Evolutionary conservation across 2,888 invertebrate genomes (phyloP), one percentile per base, ranked within the genome.

Genomic region (Norana najaformis): DNA sequence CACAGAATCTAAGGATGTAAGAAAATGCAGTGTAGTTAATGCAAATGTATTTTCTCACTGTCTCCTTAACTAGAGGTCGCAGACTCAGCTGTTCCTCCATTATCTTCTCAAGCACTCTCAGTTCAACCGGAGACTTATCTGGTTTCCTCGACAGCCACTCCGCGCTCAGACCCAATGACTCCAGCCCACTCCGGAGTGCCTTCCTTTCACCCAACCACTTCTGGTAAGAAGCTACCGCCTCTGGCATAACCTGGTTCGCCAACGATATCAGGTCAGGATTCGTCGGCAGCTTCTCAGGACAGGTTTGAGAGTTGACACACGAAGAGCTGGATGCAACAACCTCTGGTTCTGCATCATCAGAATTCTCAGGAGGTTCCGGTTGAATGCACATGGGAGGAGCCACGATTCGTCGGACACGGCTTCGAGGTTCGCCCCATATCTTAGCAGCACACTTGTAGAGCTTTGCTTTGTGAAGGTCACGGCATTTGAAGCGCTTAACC

Each of bases 401-500:
- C 53, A 93, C 90, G 90, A 94, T 93, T 0, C 93, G 92, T 88
- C 94, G 92, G 89, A 93, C 94, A 36, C 94, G 91, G 90, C 93
- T 94, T 8, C 92, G 90, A 2, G 94, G 94, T 0, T 93, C 93
- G 37, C 94, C 94, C 93, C 94, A 94, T 89, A 94, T 93, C 91
- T 93, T 94, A 14, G 93, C 93, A 14, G 94, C 94, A 85, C 93
- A 93, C 91, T 94, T 94, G 91, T 93, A 94, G 85, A 94, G 93
- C 88, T 94, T 94, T 23, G 93, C 91, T 91, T 93, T 93, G 4
- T 93, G 91, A 30, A 94, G 91, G 90, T 94, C 93, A 36, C 94
- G 90, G 53, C 93, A 92, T 89, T 93, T 93, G 91, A 93, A 94
- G 20, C 90, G 82, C 30, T 93, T 92, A 85, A 94, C 92, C n/a